These are phyloP conservation scores for Adineta ricciae DNA, from an alignment of 2,888 invertebrate genomes.

Conservation along the genomic window DNA sequence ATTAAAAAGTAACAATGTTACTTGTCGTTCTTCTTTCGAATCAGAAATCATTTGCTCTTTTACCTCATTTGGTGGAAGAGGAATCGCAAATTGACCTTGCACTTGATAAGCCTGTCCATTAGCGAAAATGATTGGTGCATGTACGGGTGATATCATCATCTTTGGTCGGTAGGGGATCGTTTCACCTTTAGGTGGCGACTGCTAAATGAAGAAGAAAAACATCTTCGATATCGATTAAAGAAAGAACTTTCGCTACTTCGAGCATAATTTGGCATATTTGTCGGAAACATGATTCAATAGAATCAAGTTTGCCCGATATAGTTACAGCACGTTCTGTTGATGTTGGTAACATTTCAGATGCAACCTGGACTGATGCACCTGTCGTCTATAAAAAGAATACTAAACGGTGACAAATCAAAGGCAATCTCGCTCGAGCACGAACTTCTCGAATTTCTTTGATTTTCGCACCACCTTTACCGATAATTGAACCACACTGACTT, in stretches of 20 bases:
- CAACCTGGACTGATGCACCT: constrained; percentile 63
- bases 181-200: constrained; percentile 97
- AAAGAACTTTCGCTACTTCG: constrained; percentile 62
- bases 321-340: constrained; percentile 97
- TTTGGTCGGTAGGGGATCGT: constrained; percentile 95
- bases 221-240: neutral
- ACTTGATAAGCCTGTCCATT: constrained; percentile 91
- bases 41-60: neutral
- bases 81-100: constrained; percentile 62
- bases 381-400: constrained; percentile 49
- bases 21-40: neutral
- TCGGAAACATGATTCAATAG: constrained; percentile 95
- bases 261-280: constrained; percentile 98
- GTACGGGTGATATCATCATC: constrained; percentile 59
- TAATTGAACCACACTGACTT: constrained; percentile 95
- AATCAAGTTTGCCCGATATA: constrained; percentile 89
- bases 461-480: constrained; percentile 97
- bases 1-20: neutral
- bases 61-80: constrained; percentile 29
- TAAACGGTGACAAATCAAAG: neutral
- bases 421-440: constrained; percentile 54
- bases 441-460: constrained; percentile 98
- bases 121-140: constrained; percentile 66
- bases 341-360: constrained; percentile 96
- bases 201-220: too few relatives aligned